phyloP scores from a whole-genome alignment of 2,888 invertebrate species.

The Brachypalpus laphriformis region DNA sequence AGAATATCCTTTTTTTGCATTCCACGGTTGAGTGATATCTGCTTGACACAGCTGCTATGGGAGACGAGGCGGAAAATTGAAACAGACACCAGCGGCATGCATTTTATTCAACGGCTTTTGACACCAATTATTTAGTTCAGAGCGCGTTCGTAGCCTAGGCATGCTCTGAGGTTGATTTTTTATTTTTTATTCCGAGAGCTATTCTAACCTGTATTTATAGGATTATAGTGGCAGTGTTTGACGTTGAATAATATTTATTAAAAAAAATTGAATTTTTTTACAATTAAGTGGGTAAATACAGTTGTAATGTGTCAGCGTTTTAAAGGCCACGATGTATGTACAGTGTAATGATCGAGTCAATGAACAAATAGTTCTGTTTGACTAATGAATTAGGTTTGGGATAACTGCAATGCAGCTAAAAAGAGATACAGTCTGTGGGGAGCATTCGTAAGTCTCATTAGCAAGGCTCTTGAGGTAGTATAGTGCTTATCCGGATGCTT shows the following conservation, averaged over 20 bases:
- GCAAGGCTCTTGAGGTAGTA: no score
- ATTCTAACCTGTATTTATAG: neutral
- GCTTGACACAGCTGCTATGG: neutral
- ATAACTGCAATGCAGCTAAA: neutral
- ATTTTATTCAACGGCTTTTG: conserved; percentile 25
- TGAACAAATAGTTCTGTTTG: neutral
- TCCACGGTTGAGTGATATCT: conserved; percentile 13
- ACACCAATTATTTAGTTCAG: conserved; percentile 17
- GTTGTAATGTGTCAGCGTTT: neutral
- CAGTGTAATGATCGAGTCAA: neutral
- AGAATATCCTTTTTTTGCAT: conserved; percentile 11
- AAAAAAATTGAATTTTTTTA: neutral
- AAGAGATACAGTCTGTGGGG: no score
- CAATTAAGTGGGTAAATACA: neutral
- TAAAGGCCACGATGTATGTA: neutral
- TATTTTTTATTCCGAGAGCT: neutral
- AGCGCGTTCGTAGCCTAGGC: neutral
- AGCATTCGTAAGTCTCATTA: no score
- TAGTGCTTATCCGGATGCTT: no score
- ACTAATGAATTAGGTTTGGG: neutral
- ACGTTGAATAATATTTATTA: neutral
- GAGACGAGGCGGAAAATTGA: neutral
- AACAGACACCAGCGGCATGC: neutral
- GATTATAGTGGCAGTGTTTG: neutral
- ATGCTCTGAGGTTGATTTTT: neutral